Evolutionary conservation across 2,113 vertebrate genomes (phyloP).

Genomic region (Dromiciops gliroides): DNA sequence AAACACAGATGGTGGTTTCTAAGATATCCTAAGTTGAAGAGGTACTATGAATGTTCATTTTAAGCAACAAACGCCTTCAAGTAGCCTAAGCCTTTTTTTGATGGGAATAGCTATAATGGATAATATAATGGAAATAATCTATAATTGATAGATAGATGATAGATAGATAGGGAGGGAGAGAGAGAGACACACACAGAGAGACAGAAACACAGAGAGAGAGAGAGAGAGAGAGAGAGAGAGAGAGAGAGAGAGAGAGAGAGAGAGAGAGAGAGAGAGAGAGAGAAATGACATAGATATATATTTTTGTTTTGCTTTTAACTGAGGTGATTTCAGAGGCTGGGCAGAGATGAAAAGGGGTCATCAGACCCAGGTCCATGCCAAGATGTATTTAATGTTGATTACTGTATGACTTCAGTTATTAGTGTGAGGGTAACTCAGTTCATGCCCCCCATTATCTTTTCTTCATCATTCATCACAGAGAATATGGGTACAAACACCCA

Average conservation of each 20-base stretch:
- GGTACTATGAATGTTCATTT: neutral
- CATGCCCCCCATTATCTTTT: neutral
- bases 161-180: too few species aligned
- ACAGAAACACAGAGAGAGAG: too few species aligned
- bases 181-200: too few species aligned
- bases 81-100: neutral
- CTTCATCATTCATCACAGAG: neutral
- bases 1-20: slow-evolving; percentile 15
- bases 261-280: too few species aligned
- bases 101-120: too few species aligned
- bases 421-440: neutral
- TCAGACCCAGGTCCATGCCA: neutral
- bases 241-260: too few species aligned
- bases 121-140: too few species aligned
- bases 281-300: too few species aligned
- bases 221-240: too few species aligned
- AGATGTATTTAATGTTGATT: neutral
- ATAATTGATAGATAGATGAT: too few species aligned
- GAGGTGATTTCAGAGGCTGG: neutral
- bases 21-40: slow-evolving; percentile 19
- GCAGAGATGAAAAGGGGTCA: neutral
- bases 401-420: neutral
- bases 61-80: neutral
- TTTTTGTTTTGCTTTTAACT: too few species aligned
- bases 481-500: neutral